Conservation (phyloP, 2,113 vertebrate genomes). For the Narcine bancroftii region DNA sequence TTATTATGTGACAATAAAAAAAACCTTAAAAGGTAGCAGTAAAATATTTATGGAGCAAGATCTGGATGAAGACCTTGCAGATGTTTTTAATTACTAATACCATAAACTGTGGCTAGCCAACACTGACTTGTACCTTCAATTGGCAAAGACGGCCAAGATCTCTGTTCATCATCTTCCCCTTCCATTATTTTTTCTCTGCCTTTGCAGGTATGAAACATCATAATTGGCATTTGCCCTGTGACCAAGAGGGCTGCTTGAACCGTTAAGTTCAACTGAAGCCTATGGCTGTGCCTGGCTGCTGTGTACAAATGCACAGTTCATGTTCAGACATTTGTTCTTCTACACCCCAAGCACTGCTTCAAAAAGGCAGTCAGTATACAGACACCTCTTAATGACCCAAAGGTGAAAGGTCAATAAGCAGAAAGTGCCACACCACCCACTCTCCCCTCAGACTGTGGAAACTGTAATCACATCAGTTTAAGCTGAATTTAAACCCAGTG, state of each 20-base stretch:
- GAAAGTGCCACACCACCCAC: background rate
- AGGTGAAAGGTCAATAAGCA: background rate
- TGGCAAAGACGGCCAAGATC: background rate
- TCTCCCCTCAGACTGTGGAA: background rate
- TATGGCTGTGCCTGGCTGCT: background rate
- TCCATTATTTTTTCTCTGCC: background rate
- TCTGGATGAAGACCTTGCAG: background rate
- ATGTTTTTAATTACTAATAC: background rate
- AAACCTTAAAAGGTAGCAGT: too few species aligned
- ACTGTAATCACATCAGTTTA: background rate
- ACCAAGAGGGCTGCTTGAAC: background rate
- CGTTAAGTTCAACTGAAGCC: background rate
- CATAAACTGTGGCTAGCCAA: background rate
- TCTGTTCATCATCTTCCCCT: background rate
- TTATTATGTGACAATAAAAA: too few species aligned
- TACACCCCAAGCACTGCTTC: background rate
- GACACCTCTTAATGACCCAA: slow-evolving; percentile 10
- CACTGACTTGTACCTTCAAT: background rate
- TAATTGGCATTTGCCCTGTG: background rate
- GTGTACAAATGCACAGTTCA: background rate
- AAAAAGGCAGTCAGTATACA: slow-evolving; percentile 2
- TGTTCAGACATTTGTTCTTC: background rate
- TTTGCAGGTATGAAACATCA: background rate
- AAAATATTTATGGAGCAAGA: background rate
- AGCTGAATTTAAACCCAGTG: background rate